phyloP scores from a whole-genome alignment of 2,113 vertebrate species.

The Erythrocebus patas region DNA sequence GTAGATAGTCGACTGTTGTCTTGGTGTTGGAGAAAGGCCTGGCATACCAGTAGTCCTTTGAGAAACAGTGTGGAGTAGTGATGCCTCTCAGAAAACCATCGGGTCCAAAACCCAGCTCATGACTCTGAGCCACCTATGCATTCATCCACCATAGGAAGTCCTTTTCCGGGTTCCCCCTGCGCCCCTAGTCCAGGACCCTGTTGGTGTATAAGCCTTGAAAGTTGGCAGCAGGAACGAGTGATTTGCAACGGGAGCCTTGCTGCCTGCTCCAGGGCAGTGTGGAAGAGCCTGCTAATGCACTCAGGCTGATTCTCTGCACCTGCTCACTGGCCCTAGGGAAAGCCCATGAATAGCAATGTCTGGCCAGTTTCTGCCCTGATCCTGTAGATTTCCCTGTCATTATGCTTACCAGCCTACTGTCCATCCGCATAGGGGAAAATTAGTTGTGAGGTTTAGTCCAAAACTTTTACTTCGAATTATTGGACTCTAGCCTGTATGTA shows the following conservation, averaged over 20 bases:
- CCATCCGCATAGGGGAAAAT: neutral
- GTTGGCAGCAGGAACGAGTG: neutral
- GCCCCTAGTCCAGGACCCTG: neutral
- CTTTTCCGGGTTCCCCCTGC: too few relatives aligned
- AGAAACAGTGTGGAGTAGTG: neutral
- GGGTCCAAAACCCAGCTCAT: neutral
- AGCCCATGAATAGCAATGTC: neutral
- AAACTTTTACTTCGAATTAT: conserved; percentile 40
- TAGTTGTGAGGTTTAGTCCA: neutral
- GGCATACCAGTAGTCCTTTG: neutral
- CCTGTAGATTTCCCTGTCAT: neutral
- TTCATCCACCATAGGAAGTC: neutral
- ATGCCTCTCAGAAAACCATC: neutral
- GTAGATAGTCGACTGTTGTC: neutral
- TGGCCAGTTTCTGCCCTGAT: neutral
- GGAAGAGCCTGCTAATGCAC: neutral
- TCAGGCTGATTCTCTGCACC: neutral
- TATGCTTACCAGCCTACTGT: neutral
- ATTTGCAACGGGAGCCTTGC: neutral
- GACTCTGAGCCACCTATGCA: neutral
- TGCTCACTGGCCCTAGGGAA: conserved; percentile 28
- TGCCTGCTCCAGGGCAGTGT: neutral
- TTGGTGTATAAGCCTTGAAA: neutral
- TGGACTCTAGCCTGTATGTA: neutral
- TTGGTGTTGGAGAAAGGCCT: neutral